A percentile compares a stretch with the other conserved stretches of the same genome.
phyloP scores from a whole-genome alignment of 2,113 vertebrate genomes.

The Poeciliopsis occidentalis region DNA sequence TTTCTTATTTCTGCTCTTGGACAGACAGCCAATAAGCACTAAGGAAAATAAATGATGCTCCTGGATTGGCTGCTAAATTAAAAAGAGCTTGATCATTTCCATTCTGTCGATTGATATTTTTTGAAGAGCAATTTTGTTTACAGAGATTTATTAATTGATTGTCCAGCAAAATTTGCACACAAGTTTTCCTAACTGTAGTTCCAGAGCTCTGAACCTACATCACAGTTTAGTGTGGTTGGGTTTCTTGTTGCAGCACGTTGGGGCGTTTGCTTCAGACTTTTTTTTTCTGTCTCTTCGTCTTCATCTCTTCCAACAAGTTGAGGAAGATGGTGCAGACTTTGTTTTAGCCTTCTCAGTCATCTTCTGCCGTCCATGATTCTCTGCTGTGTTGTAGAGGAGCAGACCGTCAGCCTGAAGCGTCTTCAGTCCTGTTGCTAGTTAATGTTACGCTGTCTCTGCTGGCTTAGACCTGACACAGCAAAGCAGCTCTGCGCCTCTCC shows the following conservation, averaged over 20 bases:
- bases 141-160: too few species aligned
- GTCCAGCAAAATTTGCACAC: too few species aligned
- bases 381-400: background rate
- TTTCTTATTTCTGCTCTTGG: too few species aligned
- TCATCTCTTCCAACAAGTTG: background rate
- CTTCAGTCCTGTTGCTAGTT: slow-evolving; percentile 9
- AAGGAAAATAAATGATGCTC: too few species aligned
- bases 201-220: background rate
- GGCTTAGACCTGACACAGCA: slow-evolving; percentile 43
- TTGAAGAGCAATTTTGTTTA: too few species aligned
- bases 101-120: too few species aligned
- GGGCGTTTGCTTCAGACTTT: background rate
- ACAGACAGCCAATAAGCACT: too few species aligned
- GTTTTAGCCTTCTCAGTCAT: background rate
- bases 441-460: slow-evolving; percentile 12
- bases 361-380: background rate
- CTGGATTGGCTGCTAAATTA: too few species aligned
- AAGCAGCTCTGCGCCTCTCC: slow-evolving; percentile 10
- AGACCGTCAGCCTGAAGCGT: background rate
- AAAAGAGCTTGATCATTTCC: too few species aligned
- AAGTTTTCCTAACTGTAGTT: background rate
- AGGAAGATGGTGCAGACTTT: background rate
- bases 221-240: background rate
- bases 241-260: background rate
- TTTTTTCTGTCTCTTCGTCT: background rate